Evolutionary conservation across 1,140 invertebrate genomes (phyloP).

Genomic region (Bombus pyrosoma): DNA sequence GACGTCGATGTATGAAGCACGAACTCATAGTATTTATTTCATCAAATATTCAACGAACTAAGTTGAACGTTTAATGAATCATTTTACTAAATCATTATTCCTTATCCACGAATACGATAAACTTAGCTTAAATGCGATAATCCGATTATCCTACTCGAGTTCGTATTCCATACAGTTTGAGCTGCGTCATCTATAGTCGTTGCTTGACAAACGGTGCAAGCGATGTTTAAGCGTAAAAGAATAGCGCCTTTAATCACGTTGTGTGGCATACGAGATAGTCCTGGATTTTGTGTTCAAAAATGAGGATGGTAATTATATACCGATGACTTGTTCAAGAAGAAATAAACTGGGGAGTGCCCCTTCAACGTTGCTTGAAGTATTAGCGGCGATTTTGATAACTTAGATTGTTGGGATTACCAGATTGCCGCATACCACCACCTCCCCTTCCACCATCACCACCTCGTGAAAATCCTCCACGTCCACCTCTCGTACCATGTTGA

Average conservation of each 20-base stretch:
- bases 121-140: conserved; percentile 46
- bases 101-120: conserved; percentile 29
- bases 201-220: conserved; percentile 67
- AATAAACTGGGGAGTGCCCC: conserved; percentile 42
- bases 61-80: conserved; percentile 44
- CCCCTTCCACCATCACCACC: conserved; percentile 79
- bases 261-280: conserved; percentile 60
- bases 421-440: conserved; percentile 77
- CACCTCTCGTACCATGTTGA: conserved; percentile 77
- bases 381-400: conserved; percentile 79
- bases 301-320: conserved; percentile 56
- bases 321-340: conserved; percentile 59
- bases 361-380: conserved; percentile 50
- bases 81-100: conserved; percentile 38
- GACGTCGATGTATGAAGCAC: conserved; percentile 63
- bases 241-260: conserved; percentile 53
- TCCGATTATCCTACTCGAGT: conserved; percentile 45
- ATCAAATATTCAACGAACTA: conserved; percentile 30
- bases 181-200: conserved; percentile 57
- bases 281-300: conserved; percentile 56
- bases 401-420: conserved; percentile 74
- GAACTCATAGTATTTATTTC: conserved; percentile 57
- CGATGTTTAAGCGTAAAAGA: conserved; percentile 66
- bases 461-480: conserved; percentile 77
- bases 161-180: conserved; percentile 60